A percentile compares a stretch with the other conserved stretches of the same genome.
Evolutionary conservation across 2,797 vertebrate genomes (phyloP).

Genomic region (Parauchenoglanis ngamensis): DNA sequence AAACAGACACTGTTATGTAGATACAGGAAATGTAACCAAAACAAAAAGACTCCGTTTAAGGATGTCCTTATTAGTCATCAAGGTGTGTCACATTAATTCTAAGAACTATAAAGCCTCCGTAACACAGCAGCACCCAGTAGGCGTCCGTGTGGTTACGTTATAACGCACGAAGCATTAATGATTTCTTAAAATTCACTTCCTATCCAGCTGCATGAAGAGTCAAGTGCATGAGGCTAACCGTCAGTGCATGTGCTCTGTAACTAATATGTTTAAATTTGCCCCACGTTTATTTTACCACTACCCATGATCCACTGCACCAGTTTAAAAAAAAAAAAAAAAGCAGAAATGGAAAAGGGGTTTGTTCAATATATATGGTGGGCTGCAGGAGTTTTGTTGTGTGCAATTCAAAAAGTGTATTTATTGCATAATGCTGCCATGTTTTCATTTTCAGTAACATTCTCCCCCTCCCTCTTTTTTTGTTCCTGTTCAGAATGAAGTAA

Average conservation of each 20-base stretch:
- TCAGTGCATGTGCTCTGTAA: slow-evolving; percentile 46
- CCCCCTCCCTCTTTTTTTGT: slow-evolving; percentile 68
- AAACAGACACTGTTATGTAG: not conserved
- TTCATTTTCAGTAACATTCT: slow-evolving; percentile 72
- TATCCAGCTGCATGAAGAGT: slow-evolving; percentile 33
- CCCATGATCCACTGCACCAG: not conserved
- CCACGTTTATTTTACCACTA: slow-evolving; percentile 15
- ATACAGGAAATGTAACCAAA: slow-evolving; percentile 15
- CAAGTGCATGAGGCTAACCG: slow-evolving; percentile 41
- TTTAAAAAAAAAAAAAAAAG: not conserved
- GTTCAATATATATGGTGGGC: not conserved
- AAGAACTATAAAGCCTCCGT: not conserved
- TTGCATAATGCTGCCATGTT: slow-evolving; percentile 65
- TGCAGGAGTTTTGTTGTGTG: not conserved
- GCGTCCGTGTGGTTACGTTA: not conserved
- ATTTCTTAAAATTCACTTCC: not conserved
- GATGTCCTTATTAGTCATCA: not conserved
- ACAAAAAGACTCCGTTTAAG: not conserved
- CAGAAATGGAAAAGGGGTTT: not conserved
- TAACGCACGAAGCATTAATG: not conserved
- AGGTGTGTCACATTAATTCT: not conserved
- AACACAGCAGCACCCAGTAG: not conserved
- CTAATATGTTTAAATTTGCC: slow-evolving; percentile 4
- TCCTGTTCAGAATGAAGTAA: slow-evolving; percentile 85
- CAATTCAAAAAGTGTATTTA: slow-evolving; percentile 46